phyloP scores from a whole-genome alignment of 2,888 invertebrate genomes.

The Tinea semifulvella region DNA sequence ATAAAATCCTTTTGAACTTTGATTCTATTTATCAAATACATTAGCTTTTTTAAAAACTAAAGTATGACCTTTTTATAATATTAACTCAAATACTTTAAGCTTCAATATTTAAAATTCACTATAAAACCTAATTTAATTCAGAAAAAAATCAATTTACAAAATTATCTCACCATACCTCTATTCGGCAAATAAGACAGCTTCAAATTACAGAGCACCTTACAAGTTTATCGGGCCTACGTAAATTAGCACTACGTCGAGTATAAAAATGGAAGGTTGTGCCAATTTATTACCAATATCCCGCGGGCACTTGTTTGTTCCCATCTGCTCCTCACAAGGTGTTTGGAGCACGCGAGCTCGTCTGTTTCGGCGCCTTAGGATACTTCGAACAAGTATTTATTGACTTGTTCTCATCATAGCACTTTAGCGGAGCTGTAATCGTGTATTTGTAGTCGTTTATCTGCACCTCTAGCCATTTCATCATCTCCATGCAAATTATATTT shows the following conservation, averaged over 20 bases:
- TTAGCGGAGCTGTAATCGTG: slow-evolving; percentile 1
- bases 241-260: slow-evolving; percentile 34
- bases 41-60: too few species aligned
- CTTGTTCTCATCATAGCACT: slow-evolving; percentile 12
- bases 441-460: slow-evolving; percentile 9
- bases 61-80: too few species aligned
- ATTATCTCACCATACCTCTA: slow-evolving; percentile 16
- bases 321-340: slow-evolving; percentile 37
- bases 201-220: slow-evolving; percentile 11
- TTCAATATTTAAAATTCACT: too few species aligned
- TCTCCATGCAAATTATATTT: slow-evolving; percentile 3
- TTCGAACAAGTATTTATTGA: slow-evolving; percentile 18
- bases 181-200: slow-evolving; percentile 8
- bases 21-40: not conserved
- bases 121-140: too few species aligned
- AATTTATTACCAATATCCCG: slow-evolving; percentile 53
- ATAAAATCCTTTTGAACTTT: not conserved
- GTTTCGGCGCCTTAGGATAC: slow-evolving; percentile 44
- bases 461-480: slow-evolving; percentile 6
- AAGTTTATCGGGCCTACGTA: slow-evolving; percentile 25
- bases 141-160: too few species aligned
- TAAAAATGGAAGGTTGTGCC: slow-evolving; percentile 38
- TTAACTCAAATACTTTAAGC: too few species aligned
- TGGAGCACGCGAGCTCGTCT: slow-evolving; percentile 35
- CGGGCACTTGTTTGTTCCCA: slow-evolving; percentile 45